Conservation (phyloP, 1,140 invertebrate genomes). For the Amphibalanus amphitrite region DNA sequence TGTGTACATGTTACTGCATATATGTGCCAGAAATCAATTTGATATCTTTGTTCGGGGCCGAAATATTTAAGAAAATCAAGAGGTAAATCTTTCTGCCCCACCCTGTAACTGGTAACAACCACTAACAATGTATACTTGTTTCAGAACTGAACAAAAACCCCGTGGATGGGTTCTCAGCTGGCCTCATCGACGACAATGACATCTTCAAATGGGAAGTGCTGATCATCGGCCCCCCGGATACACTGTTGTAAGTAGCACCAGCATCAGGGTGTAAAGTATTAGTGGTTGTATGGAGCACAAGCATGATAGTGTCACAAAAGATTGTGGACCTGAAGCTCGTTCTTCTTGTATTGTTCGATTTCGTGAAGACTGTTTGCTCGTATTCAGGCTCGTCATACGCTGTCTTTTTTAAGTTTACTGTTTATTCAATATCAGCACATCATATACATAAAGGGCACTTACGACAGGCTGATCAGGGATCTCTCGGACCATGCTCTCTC, state of each 20-base stretch:
- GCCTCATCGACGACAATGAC: slow-evolving; percentile 96
- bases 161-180: slow-evolving; percentile 97
- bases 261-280: background rate
- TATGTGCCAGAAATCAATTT: too few relatives aligned
- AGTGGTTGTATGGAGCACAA: background rate
- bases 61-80: too few relatives aligned
- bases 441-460: too few relatives aligned
- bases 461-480: too few relatives aligned
- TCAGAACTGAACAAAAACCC: slow-evolving; percentile 96
- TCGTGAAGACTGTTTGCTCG: background rate
- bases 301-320: background rate
- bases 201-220: slow-evolving; percentile 99
- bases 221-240: slow-evolving; percentile 97
- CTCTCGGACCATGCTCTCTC: too few relatives aligned
- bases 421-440: too few relatives aligned
- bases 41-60: too few relatives aligned
- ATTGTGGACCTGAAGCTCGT: background rate
- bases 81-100: too few relatives aligned
- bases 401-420: too few relatives aligned
- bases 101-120: too few relatives aligned
- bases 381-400: background rate
- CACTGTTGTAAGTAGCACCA: slow-evolving; percentile 63
- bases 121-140: too few relatives aligned
- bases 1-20: too few relatives aligned
- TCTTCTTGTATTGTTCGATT: background rate